Evolutionary conservation across 2,797 vertebrate genomes (phyloP), one percentile per base, ranked within the genome.

Genomic region (Phrynocephalus vlangalii): DNA sequence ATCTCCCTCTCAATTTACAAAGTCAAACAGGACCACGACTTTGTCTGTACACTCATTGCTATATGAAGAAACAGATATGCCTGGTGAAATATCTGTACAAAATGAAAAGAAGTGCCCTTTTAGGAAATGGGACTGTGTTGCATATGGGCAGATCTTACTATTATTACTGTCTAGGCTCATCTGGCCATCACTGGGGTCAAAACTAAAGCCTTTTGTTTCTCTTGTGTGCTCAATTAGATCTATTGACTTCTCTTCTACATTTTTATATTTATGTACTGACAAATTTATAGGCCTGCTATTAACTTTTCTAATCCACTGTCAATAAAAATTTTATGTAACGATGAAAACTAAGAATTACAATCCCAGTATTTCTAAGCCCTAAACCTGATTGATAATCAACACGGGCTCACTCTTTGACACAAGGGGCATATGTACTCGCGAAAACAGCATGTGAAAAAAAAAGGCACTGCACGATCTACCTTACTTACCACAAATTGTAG

Each of bases 401-500:
- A 50, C 30, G 38, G 60, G 71, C 1, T 33, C 11, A 33, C n/a
- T 6, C 30, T 28, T 75, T 50, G 18, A 11, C 1, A 82, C 33
- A 44, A 50, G 28, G 56, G 78, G 60, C 50, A 63, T 66, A 48
- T 44, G 38, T 44, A 44, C 38, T 44, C 38, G 3, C 38, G 5
- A 0, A 0, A 0, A 56, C 52, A 26, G 33, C 44, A 11, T 15
- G 63, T 66, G 0, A 30, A 63, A 56, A 0, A 0, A 0, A 78
- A n/a, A 24, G 86, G 83, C 93, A 93, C 91, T 92, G 84, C 0
- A 76, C 83, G n/a, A 91, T 86, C 79, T 73, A 60, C 0, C 50
- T 83, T 90, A 95, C 95, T 95, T 95, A 95, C 95, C 95, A 67
- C 82, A n/a, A 0, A 0, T 2, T 88, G 92, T 1, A 1, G 9